Conservation (phyloP, 2,113 vertebrate species). For the Actenoides lindsayi region DNA sequence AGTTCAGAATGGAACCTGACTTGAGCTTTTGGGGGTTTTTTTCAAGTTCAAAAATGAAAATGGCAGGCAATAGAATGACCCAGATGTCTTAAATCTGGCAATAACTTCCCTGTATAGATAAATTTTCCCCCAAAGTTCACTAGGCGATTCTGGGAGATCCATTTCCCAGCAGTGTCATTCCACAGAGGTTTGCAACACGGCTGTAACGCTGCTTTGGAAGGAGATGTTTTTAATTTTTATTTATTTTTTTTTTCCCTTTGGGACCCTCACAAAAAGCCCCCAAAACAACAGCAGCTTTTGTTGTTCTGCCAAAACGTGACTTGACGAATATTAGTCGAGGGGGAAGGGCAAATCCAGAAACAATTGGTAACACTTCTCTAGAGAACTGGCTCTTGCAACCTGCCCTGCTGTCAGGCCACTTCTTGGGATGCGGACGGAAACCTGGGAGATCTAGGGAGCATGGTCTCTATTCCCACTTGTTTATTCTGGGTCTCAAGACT, state of each 20-base stretch:
- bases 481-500: conserved; percentile 50
- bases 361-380: conserved; percentile 26
- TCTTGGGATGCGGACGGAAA: conserved; percentile 54
- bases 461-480: conserved; percentile 50
- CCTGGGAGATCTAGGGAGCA: conserved; percentile 40
- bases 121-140: not conserved
- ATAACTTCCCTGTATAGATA: not conserved
- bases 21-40: not conserved
- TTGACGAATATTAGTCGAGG: conserved; percentile 7
- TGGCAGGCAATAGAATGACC: not conserved
- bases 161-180: conserved; percentile 6
- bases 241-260: not conserved
- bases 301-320: conserved; percentile 28
- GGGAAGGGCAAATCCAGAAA: conserved; percentile 1
- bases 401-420: conserved; percentile 31
- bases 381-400: conserved; percentile 51
- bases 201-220: not conserved
- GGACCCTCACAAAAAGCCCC: not conserved
- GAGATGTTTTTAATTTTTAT: not conserved
- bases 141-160: not conserved
- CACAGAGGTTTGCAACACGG: conserved; percentile 26
- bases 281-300: conserved; percentile 26
- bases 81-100: conserved; percentile 4
- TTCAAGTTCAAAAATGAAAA: not conserved
- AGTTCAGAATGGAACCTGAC: not conserved